Conservation (phyloP, 2,113 vertebrate species). For the Prochilodus magdalenae region DNA sequence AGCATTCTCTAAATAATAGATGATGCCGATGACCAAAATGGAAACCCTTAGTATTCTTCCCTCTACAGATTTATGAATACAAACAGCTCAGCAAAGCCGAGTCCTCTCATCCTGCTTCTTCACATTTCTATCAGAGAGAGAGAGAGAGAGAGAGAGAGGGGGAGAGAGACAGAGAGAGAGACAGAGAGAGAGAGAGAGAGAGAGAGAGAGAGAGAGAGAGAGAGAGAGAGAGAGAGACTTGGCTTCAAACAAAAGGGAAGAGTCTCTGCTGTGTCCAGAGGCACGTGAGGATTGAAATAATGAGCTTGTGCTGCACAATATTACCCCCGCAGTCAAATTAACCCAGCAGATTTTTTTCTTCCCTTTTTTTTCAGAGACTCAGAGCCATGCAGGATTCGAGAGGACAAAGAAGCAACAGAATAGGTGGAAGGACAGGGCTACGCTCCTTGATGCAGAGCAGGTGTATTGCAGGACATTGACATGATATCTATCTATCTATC, state of each 20-base stretch:
- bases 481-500: too few relatives aligned
- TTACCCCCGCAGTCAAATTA: slow-evolving; percentile 63
- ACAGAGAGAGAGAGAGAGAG: neutral
- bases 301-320: slow-evolving; percentile 63
- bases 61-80: slow-evolving; percentile 3
- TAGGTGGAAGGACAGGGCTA: neutral
- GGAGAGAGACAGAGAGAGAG: neutral
- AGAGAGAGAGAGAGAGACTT: neutral
- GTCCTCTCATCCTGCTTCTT: neutral
- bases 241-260: neutral
- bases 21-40: neutral
- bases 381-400: slow-evolving; percentile 45
- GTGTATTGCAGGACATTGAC: neutral
- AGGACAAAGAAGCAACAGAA: slow-evolving; percentile 36
- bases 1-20: neutral
- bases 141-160: neutral
- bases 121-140: neutral
- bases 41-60: neutral
- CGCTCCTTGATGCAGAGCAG: neutral
- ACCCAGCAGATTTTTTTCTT: slow-evolving; percentile 45
- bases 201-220: neutral
- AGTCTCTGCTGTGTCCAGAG: slow-evolving; percentile 19
- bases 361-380: slow-evolving; percentile 34
- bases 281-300: slow-evolving; percentile 69
- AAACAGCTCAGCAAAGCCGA: slow-evolving; percentile 1